Conservation (phyloP, 2,888 invertebrate species). For the Leucophora obtusa region DNA sequence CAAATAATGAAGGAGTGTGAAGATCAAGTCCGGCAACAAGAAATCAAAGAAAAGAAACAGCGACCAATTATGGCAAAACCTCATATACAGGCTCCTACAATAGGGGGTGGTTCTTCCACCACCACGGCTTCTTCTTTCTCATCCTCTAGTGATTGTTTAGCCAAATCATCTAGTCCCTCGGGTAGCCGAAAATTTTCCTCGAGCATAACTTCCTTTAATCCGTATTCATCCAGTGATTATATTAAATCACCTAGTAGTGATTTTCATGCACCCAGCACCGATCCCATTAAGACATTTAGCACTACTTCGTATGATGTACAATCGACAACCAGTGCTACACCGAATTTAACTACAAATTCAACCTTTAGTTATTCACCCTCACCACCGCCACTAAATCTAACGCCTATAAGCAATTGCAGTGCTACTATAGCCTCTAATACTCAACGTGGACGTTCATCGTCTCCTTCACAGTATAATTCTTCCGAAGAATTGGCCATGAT, state of each 20-base stretch:
- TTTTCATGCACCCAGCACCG: constrained; percentile 77
- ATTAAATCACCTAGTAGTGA: constrained; percentile 78
- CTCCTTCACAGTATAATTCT: constrained; percentile 82
- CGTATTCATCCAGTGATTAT: constrained; percentile 78
- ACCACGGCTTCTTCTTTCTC: constrained; percentile 75
- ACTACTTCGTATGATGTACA: constrained; percentile 78
- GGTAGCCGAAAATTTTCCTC: constrained; percentile 75
- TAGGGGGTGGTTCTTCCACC: constrained; percentile 54
- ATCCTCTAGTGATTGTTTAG: constrained; percentile 77
- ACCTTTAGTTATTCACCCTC: constrained; percentile 71
- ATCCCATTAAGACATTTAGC: constrained; percentile 78
- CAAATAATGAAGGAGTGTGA: constrained; percentile 78
- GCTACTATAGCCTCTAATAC: constrained; percentile 47
- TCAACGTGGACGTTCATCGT: constrained; percentile 69
- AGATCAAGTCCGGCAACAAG: constrained; percentile 70
- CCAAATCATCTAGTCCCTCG: constrained; percentile 77
- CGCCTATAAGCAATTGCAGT: constrained; percentile 69
- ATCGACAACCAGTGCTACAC: constrained; percentile 75
- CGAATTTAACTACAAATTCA: constrained; percentile 70
- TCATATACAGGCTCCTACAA: constrained; percentile 37
- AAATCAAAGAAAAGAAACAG: constrained; percentile 35
- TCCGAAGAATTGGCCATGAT: constrained; percentile 84
- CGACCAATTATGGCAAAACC: constrained; percentile 34
- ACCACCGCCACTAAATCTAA: constrained; percentile 74
- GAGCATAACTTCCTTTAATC: constrained; percentile 78